phyloP scores from a whole-genome alignment of 2,797 vertebrate genomes.

The Pseudomugil gertrudae region DNA sequence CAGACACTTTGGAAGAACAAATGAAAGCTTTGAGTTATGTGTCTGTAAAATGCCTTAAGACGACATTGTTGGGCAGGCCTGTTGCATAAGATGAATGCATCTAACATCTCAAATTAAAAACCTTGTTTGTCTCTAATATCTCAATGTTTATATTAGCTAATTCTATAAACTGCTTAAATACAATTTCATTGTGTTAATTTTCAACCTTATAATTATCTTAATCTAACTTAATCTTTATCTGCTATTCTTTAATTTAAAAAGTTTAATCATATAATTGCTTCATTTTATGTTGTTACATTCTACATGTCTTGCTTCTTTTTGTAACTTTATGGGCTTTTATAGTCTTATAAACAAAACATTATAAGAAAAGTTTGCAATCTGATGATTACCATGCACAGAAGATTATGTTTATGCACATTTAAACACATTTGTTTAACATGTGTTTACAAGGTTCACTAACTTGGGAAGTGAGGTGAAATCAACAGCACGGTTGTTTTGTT shows the following conservation, averaged over 20 bases:
- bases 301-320: not conserved
- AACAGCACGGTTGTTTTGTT: slow-evolving; percentile 57
- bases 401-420: slow-evolving; percentile 1
- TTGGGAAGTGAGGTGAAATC: slow-evolving; percentile 26
- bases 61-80: not conserved
- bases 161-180: not conserved
- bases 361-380: slow-evolving; percentile 2
- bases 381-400: not conserved
- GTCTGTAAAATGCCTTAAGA: too few species aligned
- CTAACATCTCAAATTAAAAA: not conserved
- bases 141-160: not conserved
- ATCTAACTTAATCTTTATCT: not conserved
- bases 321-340: not conserved
- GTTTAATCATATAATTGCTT: not conserved
- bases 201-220: not conserved
- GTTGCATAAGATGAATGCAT: not conserved
- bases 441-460: slow-evolving; percentile 18
- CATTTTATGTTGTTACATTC: not conserved
- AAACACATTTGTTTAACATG: slow-evolving; percentile 8
- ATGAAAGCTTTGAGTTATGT: not conserved
- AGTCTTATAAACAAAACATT: slow-evolving; percentile 13
- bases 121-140: not conserved
- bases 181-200: not conserved
- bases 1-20: not conserved
- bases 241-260: not conserved